Evolutionary conservation across 2,888 invertebrate genomes (phyloP).

Genomic region (Ommatoiulus sabulosus): DNA sequence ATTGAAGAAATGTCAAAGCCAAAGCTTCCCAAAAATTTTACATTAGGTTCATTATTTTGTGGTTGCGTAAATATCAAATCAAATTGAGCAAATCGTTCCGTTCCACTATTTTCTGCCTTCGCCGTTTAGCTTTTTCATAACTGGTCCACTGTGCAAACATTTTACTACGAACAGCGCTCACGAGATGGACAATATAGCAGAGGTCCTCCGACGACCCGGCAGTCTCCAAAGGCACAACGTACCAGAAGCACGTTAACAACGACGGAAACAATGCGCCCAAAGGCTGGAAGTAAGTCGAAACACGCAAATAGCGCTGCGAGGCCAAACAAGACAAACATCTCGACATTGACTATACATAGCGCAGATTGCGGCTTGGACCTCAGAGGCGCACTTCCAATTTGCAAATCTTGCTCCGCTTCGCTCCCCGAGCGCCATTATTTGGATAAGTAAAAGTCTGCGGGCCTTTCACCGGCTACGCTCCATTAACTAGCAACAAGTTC

Average conservation of each 20-base stretch:
- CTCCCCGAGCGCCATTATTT: neutral
- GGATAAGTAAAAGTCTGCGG: constrained; percentile 43
- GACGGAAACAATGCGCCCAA: neutral
- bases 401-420: constrained; percentile 28
- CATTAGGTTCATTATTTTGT: too few relatives aligned
- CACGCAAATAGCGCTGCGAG: neutral
- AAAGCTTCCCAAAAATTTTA: too few relatives aligned
- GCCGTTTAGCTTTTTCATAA: too few relatives aligned
- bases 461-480: constrained; percentile 24
- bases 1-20: too few relatives aligned
- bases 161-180: too few relatives aligned
- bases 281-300: neutral
- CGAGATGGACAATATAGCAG: neutral
- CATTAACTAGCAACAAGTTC: constrained; percentile 30
- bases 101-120: too few relatives aligned
- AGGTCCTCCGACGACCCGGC: neutral
- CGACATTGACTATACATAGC: neutral
- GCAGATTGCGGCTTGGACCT: constrained; percentile 31
- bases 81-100: too few relatives aligned
- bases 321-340: constrained; percentile 14
- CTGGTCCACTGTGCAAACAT: neutral
- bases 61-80: too few relatives aligned
- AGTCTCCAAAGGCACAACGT: constrained; percentile 14
- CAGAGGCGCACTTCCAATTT: constrained; percentile 25
- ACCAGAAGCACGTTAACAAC: neutral